Evolutionary conservation across 1,140 invertebrate species (phyloP), one percentile per base, ranked within the genome.

Genomic region (Drosophila pruinosa): DNA sequence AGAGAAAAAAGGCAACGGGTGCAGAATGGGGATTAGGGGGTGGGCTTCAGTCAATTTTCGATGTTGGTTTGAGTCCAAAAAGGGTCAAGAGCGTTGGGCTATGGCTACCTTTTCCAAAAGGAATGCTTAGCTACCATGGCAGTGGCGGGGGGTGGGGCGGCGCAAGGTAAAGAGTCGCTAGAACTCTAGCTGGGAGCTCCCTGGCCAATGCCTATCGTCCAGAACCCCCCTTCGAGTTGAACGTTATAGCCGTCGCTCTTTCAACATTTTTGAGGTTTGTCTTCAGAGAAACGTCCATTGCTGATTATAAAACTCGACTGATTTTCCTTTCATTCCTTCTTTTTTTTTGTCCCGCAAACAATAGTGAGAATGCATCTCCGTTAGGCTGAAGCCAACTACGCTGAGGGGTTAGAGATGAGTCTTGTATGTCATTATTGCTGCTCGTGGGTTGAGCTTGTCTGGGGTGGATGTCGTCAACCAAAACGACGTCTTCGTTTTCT

Each of bases 21-120:
- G 36, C 14, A 50, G 31, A n/a, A 6, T 17, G 39, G 24, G n/a
- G 24, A 43, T 12, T n/a, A 28, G 17, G n/a, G 22, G 26, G 28
- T 12, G 26, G 39, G 24, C n/a, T 58, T 58, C 36, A 26, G 12
- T 43, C 39, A 39, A 28, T 64, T 57, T 31, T 64, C 61, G 38
- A 10, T 45, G 12, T 47, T 39, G 82, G 73, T 63, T 67, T 78
- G 82, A 57, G 82, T 68, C 43, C 28, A 74, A 88, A 85, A 86
- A 86, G 81, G 81, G 81, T 86, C 81, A 86, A 86, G 81, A 86
- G 81, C 82, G 81, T 54, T 65, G 15, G 54, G 36, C 56, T 48
- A 28, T 62, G 76, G 43, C 81, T 79, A 77, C 65, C 82, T 85
- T 86, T 76, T 26, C 34, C 43, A 38, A 57, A 65, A 71, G 68